These are phyloP conservation scores for Drosophila nikananu DNA, from an alignment of 1,140 invertebrate species.

Conservation along the genomic window DNA sequence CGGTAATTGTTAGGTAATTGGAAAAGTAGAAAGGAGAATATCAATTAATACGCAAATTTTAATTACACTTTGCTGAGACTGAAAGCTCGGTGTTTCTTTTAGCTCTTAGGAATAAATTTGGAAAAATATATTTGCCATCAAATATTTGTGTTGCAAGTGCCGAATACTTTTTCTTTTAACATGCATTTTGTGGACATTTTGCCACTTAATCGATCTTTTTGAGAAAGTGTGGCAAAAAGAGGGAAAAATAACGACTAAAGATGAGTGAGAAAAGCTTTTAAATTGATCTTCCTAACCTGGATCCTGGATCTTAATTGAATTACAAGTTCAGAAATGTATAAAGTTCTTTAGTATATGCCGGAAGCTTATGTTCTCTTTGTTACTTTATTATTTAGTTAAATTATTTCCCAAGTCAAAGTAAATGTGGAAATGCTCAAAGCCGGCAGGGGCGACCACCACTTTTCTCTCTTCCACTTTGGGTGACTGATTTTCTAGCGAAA, in stretches of 20 bases:
- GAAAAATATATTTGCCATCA: not conserved
- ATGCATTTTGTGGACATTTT: not conserved
- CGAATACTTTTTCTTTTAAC: not conserved
- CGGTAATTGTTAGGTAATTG: not conserved
- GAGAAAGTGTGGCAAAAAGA: not conserved
- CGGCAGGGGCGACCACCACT: not conserved
- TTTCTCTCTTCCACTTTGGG: not conserved
- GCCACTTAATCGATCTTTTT: not conserved
- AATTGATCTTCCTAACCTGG: not conserved
- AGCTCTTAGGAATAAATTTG: not conserved
- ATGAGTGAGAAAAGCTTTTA: not conserved
- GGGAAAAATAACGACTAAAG: not conserved
- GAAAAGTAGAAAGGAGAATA: not conserved
- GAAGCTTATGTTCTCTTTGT: not conserved
- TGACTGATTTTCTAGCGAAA: slow-evolving; percentile 27
- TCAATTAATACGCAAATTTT: not conserved
- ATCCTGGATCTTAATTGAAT: not conserved
- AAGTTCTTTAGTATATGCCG: not conserved
- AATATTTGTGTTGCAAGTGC: not conserved
- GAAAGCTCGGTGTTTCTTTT: too few relatives aligned
- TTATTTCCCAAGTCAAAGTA: slow-evolving; percentile 4
- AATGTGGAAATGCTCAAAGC: slow-evolving; percentile 25
- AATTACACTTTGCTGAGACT: not conserved
- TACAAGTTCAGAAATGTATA: not conserved
- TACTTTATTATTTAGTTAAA: slow-evolving; percentile 6